Conservation (phyloP, 2,888 invertebrate species). For the Venustoraphidia nigricollis region DNA sequence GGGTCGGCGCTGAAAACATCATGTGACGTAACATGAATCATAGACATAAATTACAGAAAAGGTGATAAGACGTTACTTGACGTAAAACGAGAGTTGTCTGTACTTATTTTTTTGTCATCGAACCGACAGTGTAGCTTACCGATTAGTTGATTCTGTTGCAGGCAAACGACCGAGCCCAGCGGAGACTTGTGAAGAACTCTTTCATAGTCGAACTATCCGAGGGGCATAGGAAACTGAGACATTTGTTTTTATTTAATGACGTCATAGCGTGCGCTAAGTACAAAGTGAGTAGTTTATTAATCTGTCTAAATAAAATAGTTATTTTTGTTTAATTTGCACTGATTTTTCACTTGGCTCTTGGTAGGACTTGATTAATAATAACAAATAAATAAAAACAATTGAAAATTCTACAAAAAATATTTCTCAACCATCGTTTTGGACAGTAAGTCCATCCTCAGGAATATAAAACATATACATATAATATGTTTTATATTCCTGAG, state of each 20-base stretch:
- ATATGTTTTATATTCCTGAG: too few relatives aligned
- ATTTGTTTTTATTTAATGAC: constrained; percentile 88
- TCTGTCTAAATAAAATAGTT: too few relatives aligned
- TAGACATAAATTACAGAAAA: background rate
- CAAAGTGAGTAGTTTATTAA: constrained; percentile 37
- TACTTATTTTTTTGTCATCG: background rate
- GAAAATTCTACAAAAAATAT: too few relatives aligned
- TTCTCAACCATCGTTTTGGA: too few relatives aligned
- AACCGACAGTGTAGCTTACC: background rate
- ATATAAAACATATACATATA: too few relatives aligned
- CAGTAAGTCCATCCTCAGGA: too few relatives aligned
- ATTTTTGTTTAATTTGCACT: too few relatives aligned
- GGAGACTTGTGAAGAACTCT: constrained; percentile 84
- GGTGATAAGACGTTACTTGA: background rate
- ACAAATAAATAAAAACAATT: too few relatives aligned
- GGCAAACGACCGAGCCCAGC: constrained; percentile 65
- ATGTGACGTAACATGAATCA: background rate
- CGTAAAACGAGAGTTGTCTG: background rate
- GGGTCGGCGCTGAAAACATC: too few relatives aligned
- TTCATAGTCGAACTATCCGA: constrained; percentile 86
- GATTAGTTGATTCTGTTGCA: constrained; percentile 22
- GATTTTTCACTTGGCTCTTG: too few relatives aligned
- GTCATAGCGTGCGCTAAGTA: constrained; percentile 91
- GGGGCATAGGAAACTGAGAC: constrained; percentile 76
- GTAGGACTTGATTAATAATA: too few relatives aligned